phyloP scores from a whole-genome alignment of 2,797 vertebrate genomes.

The Euphonia xanthogaster region DNA sequence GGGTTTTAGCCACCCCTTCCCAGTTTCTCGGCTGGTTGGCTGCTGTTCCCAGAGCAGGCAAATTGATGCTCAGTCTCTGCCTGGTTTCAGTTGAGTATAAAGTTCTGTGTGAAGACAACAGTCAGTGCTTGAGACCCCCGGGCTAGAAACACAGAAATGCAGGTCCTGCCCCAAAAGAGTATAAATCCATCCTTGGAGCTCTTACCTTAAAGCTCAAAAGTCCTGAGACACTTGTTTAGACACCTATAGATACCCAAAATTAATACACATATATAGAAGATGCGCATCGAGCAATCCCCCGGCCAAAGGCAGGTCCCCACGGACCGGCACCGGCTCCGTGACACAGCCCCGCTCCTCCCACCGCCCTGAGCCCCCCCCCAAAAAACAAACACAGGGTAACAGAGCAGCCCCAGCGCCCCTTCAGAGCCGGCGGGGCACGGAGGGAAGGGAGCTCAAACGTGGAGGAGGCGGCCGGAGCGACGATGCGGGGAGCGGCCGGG shows the following conservation, averaged over 20 bases:
- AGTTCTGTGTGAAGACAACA: rapidly evolving
- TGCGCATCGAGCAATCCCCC: rapidly evolving
- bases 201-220: neutral
- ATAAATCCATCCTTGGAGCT: neutral
- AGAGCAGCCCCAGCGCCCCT: neutral
- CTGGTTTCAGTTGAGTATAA: neutral
- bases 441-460: neutral
- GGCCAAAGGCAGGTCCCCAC: rapidly evolving
- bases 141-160: rapidly evolving
- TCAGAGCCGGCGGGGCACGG: neutral
- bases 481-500: neutral
- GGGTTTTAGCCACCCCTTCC: neutral
- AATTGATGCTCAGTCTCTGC: rapidly evolving
- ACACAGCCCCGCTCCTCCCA: neutral
- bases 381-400: neutral
- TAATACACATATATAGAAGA: rapidly evolving
- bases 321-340: rapidly evolving
- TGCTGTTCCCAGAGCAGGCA: neutral
- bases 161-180: neutral
- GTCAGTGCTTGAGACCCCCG: rapidly evolving
- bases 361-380: neutral
- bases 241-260: neutral
- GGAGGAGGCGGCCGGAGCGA: neutral
- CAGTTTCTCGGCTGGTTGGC: neutral
- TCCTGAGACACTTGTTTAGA: neutral